Percentiles rank a stretch among this genome's conserved stretches.
phyloP scores from a whole-genome alignment of 2,113 vertebrate genomes.

The Sapayoa aenigma region DNA sequence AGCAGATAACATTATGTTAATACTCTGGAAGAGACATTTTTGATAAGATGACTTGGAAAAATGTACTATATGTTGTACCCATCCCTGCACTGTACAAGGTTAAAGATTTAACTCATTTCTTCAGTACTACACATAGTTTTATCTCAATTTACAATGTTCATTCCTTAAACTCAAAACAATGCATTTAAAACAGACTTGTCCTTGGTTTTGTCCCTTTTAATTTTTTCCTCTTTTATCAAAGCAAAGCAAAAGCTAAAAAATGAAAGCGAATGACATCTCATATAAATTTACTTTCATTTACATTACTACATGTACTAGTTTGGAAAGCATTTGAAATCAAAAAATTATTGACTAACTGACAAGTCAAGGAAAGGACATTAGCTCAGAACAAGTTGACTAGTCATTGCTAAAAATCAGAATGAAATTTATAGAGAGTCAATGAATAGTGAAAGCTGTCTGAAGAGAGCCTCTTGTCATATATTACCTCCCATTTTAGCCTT shows the following conservation, averaged over 20 bases:
- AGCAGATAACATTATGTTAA: neutral
- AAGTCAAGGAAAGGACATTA: conserved; percentile 2
- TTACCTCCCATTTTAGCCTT: neutral
- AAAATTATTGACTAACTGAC: neutral
- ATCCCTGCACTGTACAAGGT: neutral
- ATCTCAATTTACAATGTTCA: neutral
- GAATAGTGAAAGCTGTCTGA: neutral
- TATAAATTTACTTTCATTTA: neutral
- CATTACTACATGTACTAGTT: neutral
- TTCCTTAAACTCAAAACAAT: neutral
- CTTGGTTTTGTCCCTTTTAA: neutral
- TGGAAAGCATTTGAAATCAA: conserved; percentile 9
- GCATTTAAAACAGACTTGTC: neutral
- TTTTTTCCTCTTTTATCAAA: neutral
- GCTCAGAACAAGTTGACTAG: neutral
- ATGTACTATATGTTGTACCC: neutral
- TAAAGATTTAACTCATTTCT: neutral
- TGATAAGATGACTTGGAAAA: neutral
- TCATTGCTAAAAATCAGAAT: neutral
- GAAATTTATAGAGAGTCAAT: neutral
- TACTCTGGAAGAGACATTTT: neutral
- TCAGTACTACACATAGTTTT: neutral
- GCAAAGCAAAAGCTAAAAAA: neutral
- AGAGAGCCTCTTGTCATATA: neutral
- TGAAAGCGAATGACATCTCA: neutral